A percentile compares a stretch with the other conserved stretches of the same genome.
phyloP scores from a whole-genome alignment of 2,888 invertebrate genomes.

The Imbricaverruca yamaguchii region DNA sequence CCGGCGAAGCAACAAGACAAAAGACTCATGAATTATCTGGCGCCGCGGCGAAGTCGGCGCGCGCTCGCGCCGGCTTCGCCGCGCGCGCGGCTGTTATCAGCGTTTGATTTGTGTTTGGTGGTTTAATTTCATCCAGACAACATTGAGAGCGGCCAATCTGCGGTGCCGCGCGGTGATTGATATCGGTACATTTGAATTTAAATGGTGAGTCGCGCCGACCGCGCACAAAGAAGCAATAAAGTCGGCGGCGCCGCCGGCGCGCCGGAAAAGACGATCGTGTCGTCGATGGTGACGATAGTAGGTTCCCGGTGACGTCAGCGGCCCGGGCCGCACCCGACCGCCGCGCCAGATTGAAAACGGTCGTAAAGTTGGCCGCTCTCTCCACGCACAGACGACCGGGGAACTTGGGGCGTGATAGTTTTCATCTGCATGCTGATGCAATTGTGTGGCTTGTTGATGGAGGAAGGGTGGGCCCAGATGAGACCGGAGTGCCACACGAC shows the following conservation, averaged over 20 bases:
- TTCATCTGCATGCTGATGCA: constrained; percentile 9
- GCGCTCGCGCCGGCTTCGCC: not conserved
- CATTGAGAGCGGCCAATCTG: constrained; percentile 7
- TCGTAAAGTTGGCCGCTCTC: not conserved
- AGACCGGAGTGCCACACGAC: too few relatives aligned
- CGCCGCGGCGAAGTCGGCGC: not conserved
- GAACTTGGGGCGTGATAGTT: not conserved
- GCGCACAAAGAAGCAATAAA: constrained; percentile 14
- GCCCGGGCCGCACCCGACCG: not conserved
- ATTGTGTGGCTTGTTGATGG: not conserved
- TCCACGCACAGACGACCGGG: not conserved
- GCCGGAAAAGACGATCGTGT: not conserved
- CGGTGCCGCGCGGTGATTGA: not conserved
- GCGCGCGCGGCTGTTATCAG: not conserved
- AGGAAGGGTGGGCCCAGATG: too few relatives aligned
- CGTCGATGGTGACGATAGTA: constrained; percentile 1
- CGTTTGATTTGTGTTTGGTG: constrained; percentile 11
- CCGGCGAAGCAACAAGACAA: constrained; percentile 9
- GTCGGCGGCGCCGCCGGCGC: not conserved
- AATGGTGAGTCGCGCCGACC: not conserved
- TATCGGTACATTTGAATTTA: constrained; percentile 19
- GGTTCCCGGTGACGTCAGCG: not conserved
- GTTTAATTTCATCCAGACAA: constrained; percentile 11
- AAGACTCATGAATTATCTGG: constrained; percentile 19
- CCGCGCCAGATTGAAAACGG: not conserved